Base-by-base conservation (phyloP, 2,113 vertebrate genomes). In the Penelope pileata region DNA sequence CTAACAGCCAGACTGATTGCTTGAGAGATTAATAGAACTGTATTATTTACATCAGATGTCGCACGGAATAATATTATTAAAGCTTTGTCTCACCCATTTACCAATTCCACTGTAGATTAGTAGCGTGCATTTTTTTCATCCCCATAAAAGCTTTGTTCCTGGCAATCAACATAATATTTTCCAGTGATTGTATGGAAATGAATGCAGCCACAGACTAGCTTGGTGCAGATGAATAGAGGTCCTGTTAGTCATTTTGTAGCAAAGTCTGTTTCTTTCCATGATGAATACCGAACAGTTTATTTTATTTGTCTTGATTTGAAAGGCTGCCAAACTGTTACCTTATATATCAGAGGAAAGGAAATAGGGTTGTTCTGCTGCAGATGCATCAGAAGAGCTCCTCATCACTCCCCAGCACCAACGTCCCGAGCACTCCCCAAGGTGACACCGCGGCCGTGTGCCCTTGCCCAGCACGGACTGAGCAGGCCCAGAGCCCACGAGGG, bases 41-140 rank as follows among this genome's bases (percentile, higher is more conserved):
- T 91, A 88, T 91, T 97, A 97, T 97, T 98, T 96, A 97, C 95
- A 97, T 96, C 97, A 94, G 93, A 73, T 79, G 76, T 90, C 29
- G 38, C 92, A 45, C 82, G 79, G 96, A 92, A 97, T 90, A 95
- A 94, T 90, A 67, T 95, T 91, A 96, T 91, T 96, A 96, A 93
- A 96, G 86, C 88, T 78, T 77, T 91, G 88, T 83, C 94, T 93
- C 94, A 94, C 67, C 78, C 94, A 88, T 91, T 97, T 96, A 92
- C 97, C 95, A 96, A 84, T 96, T 96, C 91, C 90, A 96, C 70
- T 96, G 91, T 79, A 97, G 94, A 97, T 97, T 62, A 96, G 94
- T 72, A 74, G 56, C 70, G 36, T 45, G 62, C 78, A 84, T 69
- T 91, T 76, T 62, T 87, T 58, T 83, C 67, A 77, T 75, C 59